Base-by-base conservation (phyloP, 2,888 invertebrate genomes). In the Acronicta psi region DNA sequence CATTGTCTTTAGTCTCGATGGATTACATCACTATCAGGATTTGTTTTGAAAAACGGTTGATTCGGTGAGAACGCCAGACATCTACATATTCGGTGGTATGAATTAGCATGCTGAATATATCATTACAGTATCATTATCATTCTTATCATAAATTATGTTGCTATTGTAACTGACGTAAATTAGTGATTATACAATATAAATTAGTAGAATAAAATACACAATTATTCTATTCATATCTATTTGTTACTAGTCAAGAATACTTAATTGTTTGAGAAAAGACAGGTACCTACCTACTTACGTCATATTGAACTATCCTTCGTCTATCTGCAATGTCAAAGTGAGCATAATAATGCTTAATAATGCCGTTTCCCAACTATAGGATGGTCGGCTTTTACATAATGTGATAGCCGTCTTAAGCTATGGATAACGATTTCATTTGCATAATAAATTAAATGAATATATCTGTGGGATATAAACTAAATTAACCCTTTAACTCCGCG, bases 181-280 rank as follows among this genome's bases (percentile, higher is more conserved):
- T 45, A 54, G 40, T 17, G 42, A 54, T 50, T 50, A 54, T 31
- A 46, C 29, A n/a, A 34, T 34, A 34, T 59, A 60, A 60, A n/a
- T 37, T 55, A 40, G 16, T 50, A 59, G 8, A 46, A 38, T 25
- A 3, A 42, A 59, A 46, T 16, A 54, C 20, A 17, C 34, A 29
- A 49, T 54, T 14, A 52, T 45, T 34, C 36, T n/a, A n/a, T n/a
- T n/a, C 11, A 16, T 29, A 42, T 40, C 49, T 36, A 42, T 46
- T 42, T 6, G 34, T 34, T n/a, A 6, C 34, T 38, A 23, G 10
- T 38, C 40, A 47, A 51, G 34, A 47, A 38, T 16, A 38, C 29
- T 18, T 54, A 31, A 54, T 36, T 17, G 29, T 29, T 3, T 11
- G 3, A 29, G 11, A 29, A 23, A 50, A 38, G n/a, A n/a, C n/a